Conservation (phyloP, 2,113 vertebrate species). For the Gracilinanus agilis region DNA sequence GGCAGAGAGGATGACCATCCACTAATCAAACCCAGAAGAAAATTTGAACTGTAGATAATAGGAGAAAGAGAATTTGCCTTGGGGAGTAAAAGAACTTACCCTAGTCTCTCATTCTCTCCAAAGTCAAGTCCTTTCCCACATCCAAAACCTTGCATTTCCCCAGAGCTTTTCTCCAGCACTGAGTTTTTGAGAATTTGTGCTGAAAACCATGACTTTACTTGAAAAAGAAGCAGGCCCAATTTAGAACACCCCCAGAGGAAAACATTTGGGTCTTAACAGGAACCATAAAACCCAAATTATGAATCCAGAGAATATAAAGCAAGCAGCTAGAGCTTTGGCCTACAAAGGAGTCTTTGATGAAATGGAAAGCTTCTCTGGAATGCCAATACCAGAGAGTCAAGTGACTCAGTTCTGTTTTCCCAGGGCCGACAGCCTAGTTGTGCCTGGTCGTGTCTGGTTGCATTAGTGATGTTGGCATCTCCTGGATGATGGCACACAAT, state of each 20-base stretch:
- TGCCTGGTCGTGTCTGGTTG: conserved; percentile 60
- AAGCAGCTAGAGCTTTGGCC: conserved; percentile 17
- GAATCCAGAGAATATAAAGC: conserved; percentile 56
- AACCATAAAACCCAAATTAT: conserved; percentile 56
- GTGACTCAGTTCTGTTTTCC: conserved; percentile 70
- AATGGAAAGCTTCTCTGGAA: conserved; percentile 65
- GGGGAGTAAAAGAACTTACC: conserved; percentile 22
- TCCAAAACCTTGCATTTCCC: neutral
- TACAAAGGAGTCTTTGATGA: conserved; percentile 26
- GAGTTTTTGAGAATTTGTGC: neutral
- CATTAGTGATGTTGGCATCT: conserved; percentile 65
- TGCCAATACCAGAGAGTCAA: conserved; percentile 61
- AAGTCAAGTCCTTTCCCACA: conserved; percentile 38
- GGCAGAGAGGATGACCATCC: neutral
- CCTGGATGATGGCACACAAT: conserved; percentile 55
- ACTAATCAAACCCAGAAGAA: neutral
- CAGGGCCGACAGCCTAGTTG: conserved; percentile 46
- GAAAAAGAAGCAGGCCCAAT: conserved; percentile 62
- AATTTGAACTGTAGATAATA: neutral
- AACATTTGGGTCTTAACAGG: conserved; percentile 60
- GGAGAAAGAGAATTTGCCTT: neutral
- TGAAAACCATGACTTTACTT: conserved; percentile 34
- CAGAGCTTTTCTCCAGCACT: neutral
- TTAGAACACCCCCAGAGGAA: conserved; percentile 59
- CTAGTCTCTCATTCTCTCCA: conserved; percentile 15